Conservation (phyloP, 2,113 vertebrate genomes). For the Perca flavescens region DNA sequence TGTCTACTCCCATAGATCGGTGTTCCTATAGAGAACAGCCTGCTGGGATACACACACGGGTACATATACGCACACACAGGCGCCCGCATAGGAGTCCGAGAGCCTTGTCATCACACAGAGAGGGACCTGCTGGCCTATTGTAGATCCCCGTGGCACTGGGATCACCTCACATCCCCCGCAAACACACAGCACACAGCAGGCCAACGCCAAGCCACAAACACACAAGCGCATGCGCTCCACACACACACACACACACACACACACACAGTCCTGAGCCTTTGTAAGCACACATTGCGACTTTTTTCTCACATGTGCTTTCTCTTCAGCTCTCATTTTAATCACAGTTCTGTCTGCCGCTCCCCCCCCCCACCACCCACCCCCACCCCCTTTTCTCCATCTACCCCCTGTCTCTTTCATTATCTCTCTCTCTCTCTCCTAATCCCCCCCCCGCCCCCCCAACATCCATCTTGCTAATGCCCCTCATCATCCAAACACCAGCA, state of each 20-base stretch:
- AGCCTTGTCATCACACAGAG: constrained; percentile 75
- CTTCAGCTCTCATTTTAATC: constrained; percentile 68
- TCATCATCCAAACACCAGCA: constrained; percentile 51
- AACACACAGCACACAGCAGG: constrained; percentile 61
- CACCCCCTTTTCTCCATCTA: constrained; percentile 38
- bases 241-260: constrained; percentile 34
- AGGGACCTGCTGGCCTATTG: constrained; percentile 78
- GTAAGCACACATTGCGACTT: constrained; percentile 42
- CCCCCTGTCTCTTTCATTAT: constrained; percentile 74
- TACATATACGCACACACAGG: constrained; percentile 22
- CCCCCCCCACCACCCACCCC: background rate
- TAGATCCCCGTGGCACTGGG: constrained; percentile 67
- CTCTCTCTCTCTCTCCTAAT: constrained; percentile 65
- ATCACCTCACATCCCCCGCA: constrained; percentile 73
- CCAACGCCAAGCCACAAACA: constrained; percentile 40
- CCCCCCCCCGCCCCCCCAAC: constrained; percentile 33
- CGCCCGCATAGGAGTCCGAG: constrained; percentile 50
- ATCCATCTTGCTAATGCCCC: constrained; percentile 78
- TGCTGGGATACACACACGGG: constrained; percentile 71
- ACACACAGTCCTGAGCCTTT: constrained; percentile 36
- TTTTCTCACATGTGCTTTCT: constrained; percentile 55
- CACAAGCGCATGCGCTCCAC: background rate
- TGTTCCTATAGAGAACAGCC: constrained; percentile 71
- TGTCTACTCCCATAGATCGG: constrained; percentile 51
- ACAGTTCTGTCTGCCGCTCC: constrained; percentile 31